Evolutionary conservation across 2,113 vertebrate species (phyloP), one percentile per base, ranked within the genome.

Genomic region (Eurypyga helias): DNA sequence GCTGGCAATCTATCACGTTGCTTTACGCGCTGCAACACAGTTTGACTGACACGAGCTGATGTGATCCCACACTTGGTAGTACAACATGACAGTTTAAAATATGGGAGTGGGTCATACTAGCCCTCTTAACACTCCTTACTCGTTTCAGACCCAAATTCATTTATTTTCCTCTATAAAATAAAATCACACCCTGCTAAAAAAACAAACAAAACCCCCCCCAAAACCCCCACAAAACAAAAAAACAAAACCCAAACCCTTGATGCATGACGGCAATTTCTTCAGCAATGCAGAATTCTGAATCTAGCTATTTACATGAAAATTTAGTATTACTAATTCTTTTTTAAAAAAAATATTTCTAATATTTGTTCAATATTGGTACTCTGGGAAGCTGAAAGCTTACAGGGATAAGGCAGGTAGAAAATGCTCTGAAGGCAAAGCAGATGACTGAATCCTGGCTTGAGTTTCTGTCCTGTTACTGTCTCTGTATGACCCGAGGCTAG

Each of bases 181-280:
- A 28, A 67, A 65, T 3, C 13, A 45, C 0, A 0, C 3, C 13
- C 23, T 2, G 0, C 11, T n/a, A 2, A 51, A 51, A 61, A n/a
- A 29, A 69, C 41, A 31, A 38, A 11, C 11, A 25, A 51, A 17
- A 23, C 13, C 26, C 1, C n/a, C 41, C 41, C 41, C 41, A 41
- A 51, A 17, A 23, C 13, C 26, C 14, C 1, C 4, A 9, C 26
- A 41, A 41, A 41, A 41, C 45, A 45, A 45, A 20, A 14, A 31
- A 38, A 11, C 11, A 25, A 51, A 17, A 23, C 13, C 26, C 1
- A 41, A 52, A 15, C 4, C 11, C 26, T 17, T 17, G 8, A 38
- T 26, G 31, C 23, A 36, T 66, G 62, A 11, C 28, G 81, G 11
- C 8, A 21, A 21, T 62, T 77, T 67, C 51, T 92, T 71, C 34